Base-by-base conservation (phyloP, 1,140 invertebrate genomes). In the Xylocopa sonorina region DNA sequence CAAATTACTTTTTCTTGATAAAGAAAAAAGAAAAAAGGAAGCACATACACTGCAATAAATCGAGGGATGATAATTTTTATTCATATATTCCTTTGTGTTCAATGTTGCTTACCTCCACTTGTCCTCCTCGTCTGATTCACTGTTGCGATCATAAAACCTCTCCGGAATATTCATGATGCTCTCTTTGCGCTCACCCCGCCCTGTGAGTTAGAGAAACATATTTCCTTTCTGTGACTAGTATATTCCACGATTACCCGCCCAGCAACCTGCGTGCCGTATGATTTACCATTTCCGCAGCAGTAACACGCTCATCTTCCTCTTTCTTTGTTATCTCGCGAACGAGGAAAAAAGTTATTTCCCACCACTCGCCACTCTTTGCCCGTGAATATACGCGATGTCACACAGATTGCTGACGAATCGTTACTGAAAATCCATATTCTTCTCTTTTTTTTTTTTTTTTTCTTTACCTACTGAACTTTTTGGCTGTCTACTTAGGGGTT, bases 51-150 rank as follows among this genome's bases (percentile, higher is more conserved):
- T 21, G 14, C 0, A 1, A n/a, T 24, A 43, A 46, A 29, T 9
- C 0, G 24, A 21, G n/a, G n/a, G 41, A 16, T 12, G 24, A 5
- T 29, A 29, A 18, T 64, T 64, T 64, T 43, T 27, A 46, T 18
- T 32, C 29, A 46, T 48, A n/a, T 12, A 60, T 38, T 62, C 18
- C n/a, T 43, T 21, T 60, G 14, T 34, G 24, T 27, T 29, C 6
- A 32, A 18, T 21, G 10, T 75, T 73, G 48, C 66, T 64, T 78
- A 94, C 93, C 92, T 93, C 90, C 89, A 92, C 83, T 91, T 93
- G 67, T 94, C 93, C 66, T 93, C 93, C 64, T 94, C 93, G 69
- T 94, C 92, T 18, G 91, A 93, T 46, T 93, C 92, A 80, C 89
- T 91, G 68, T 92, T 93, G 78, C 86, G 89, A 76, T 92, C 91